Evolutionary conservation across 2,888 invertebrate species (phyloP).

Genomic region (Dynastes tityus): DNA sequence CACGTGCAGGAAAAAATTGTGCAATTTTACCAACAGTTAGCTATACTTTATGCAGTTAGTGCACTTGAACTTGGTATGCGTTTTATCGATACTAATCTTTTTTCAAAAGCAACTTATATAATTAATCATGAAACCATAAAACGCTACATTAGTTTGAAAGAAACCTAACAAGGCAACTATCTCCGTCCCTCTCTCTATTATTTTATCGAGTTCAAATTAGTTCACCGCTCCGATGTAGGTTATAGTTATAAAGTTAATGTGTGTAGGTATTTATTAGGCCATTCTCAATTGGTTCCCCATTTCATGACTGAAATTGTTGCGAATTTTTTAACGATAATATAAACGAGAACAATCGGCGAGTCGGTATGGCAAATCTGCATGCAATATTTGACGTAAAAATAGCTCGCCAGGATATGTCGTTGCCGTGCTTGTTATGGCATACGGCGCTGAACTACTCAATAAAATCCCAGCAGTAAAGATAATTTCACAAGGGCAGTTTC

Average conservation of each 20-base stretch:
- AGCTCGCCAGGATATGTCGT: background rate
- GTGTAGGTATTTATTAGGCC: too few relatives aligned
- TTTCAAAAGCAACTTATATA: background rate
- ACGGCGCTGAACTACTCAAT: too few relatives aligned
- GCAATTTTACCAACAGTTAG: too few relatives aligned
- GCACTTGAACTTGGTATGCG: background rate
- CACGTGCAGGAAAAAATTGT: too few relatives aligned
- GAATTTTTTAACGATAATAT: conserved; percentile 10
- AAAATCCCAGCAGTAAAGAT: too few relatives aligned
- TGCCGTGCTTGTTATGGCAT: background rate
- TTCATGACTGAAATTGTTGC: conserved; percentile 22
- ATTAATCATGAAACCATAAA: conserved; percentile 47
- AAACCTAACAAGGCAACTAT: conserved; percentile 17
- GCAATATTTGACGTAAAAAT: conserved; percentile 22
- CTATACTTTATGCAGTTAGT: background rate
- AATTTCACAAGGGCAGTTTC: too few relatives aligned
- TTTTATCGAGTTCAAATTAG: conserved; percentile 23
- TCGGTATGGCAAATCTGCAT: conserved; percentile 24
- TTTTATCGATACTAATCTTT: background rate
- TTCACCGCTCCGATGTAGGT: background rate
- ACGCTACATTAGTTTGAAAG: conserved; percentile 36
- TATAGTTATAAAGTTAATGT: background rate
- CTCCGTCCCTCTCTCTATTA: background rate
- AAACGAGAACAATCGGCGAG: conserved; percentile 7
- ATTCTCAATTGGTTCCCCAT: background rate